Evolutionary conservation across 1,140 invertebrate genomes (phyloP).

Genomic region (Ruditapes philippinarum): DNA sequence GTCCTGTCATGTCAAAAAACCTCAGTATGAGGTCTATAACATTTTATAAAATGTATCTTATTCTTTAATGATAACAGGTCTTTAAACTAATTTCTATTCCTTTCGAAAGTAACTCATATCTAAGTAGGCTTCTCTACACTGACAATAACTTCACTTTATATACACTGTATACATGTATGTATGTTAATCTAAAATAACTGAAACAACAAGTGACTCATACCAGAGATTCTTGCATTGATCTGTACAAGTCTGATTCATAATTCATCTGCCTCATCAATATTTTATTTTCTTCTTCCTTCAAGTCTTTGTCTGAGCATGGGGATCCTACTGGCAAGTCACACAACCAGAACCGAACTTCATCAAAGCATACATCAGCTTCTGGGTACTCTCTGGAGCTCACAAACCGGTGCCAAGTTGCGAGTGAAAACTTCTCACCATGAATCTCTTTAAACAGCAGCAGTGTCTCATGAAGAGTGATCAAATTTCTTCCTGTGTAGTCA

Average conservation of each 20-base stretch:
- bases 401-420: constrained; percentile 82
- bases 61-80: no score
- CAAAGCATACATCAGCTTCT: constrained; percentile 80
- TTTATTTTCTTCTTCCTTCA: constrained; percentile 74
- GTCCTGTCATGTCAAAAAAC: no score
- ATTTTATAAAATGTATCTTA: no score
- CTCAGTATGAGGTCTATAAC: no score
- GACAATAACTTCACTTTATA: no score
- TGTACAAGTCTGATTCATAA: constrained; percentile 38
- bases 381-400: constrained; percentile 73
- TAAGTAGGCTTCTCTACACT: no score
- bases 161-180: no score
- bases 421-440: constrained; percentile 81
- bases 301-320: constrained; percentile 73
- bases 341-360: constrained; percentile 82
- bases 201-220: background rate
- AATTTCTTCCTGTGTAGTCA: constrained; percentile 77
- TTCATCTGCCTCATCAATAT: constrained; percentile 67
- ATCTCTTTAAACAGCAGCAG: constrained; percentile 81
- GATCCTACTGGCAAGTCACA: constrained; percentile 75
- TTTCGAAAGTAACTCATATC: no score
- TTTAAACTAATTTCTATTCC: no score
- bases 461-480: constrained; percentile 78
- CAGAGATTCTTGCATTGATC: constrained; percentile 10
- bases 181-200: no score